Conservation (phyloP, 2,797 vertebrate species). For the Smutsia gigantea region DNA sequence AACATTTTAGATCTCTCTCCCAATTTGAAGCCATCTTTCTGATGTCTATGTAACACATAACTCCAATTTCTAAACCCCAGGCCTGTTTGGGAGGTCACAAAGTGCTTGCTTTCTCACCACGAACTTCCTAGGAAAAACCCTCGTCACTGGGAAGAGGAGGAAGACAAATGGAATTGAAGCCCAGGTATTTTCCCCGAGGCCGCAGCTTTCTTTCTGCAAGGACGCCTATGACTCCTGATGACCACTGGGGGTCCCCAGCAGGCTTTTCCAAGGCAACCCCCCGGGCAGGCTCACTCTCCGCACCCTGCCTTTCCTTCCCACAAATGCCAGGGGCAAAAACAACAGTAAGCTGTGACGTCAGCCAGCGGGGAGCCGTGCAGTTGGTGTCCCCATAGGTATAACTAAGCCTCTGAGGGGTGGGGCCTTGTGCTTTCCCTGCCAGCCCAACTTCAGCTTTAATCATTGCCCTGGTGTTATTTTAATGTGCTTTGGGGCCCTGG, state of each 20-base stretch:
- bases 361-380: neutral
- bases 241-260: constrained; percentile 85
- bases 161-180: neutral
- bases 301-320: constrained; percentile 31
- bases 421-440: neutral
- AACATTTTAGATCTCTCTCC: neutral
- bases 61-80: neutral
- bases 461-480: constrained; percentile 51
- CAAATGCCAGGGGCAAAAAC: constrained; percentile 59
- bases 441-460: constrained; percentile 41
- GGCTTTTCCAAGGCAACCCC: constrained; percentile 63
- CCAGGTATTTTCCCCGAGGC: neutral
- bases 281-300: neutral
- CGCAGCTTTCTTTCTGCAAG: neutral
- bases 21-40: neutral
- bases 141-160: neutral
- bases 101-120: neutral
- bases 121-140: neutral
- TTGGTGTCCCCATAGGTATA: neutral
- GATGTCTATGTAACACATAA: neutral
- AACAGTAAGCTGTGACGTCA: constrained; percentile 27
- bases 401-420: neutral
- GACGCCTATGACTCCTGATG: neutral
- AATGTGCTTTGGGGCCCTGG: constrained; percentile 26
- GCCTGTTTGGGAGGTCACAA: neutral